Evolutionary conservation across 2,888 invertebrate genomes (phyloP), one percentile per base, ranked within the genome.

Genomic region (Hedychridium roseum): DNA sequence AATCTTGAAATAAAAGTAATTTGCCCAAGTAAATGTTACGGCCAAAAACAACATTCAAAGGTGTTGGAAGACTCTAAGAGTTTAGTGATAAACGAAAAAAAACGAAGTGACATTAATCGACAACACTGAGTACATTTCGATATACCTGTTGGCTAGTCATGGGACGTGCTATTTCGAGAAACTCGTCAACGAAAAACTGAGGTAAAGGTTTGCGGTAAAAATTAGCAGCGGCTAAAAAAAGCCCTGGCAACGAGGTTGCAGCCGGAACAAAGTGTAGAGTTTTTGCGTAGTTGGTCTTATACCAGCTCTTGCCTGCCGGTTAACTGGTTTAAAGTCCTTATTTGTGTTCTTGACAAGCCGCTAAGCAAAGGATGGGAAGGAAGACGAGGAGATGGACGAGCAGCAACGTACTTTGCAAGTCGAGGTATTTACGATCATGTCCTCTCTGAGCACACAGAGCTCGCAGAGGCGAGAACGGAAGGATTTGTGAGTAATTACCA

Each of bases 401-500:
- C 35, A 34, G 57, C 32, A 30, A 28, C 43, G 54, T 50, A 55
- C 62, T 61, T 62, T 56, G 44, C 49, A 61, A 54, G 51, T 50
- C 38, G 37, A 50, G 60, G 56, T 65, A 62, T 65, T 65, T 65
- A 64, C 65, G 58, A 62, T 57, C 60, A 60, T 58, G 55, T 57
- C 55, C 55, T 44, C 26, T 35, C 37, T 44, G 53, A 47, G 59
- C 50, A 62, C 59, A 57, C 35, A 62, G 51, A n/a, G n/a, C n/a
- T 43, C 43, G 40, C 28, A 49, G 46, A 54, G 48, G 51, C 49
- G 54, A 58, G 45, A 51, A 54, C 52, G 50, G 36, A 60, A 55
- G 57, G 64, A 64, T 65, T 65, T 63, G 54, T 50, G 53, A 66
- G 60, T 64, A 66, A 66, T 68, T 62, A 65, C 57, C 50, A 50